Base-by-base conservation (phyloP, 1,140 invertebrate species). In the Caenorhabditis latens region DNA sequence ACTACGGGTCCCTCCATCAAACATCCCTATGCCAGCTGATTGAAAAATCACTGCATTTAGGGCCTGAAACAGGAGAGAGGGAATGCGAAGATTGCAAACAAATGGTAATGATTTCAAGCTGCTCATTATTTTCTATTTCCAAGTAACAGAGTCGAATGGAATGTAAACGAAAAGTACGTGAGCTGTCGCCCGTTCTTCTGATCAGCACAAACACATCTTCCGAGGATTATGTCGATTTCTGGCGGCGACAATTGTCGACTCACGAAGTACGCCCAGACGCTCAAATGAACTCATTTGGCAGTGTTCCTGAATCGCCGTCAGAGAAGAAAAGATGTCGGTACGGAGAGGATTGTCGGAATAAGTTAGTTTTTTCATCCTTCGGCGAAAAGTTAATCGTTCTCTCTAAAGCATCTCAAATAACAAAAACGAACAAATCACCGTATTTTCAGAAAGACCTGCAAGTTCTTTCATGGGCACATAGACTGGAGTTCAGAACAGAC, bases 41-140 rank as follows among this genome's bases (percentile, higher is more conserved):
- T 1, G 71, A 79, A 32, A 79, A 79, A 24, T 50, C 71, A 4
- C 19, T 79, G 13, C 71, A 79, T 50, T 8, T 79, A 4, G 71
- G 71, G 1, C 32, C n/a, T 13, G 46, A 79, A 19, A 21, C 43
- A 8, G 46, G 46, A 24, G 71, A 79, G 42, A 50, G 9, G 11
- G 46, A 79, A 42, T 79, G 71, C 13, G 71, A 79, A 50, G 71
- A 79, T 14, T 79, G 71, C 46, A 79, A 79, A 42, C 46, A 79
- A 13, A 79, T 32, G 71, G 71, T 79, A 63, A 24, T 21, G 7
- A 14, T 40, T 21, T 58, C 19, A 40, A 21, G 8, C n/a, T 9
- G 11, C 9, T 11, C 32, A 21, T 21, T 9, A 6, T 13, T 32
- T 32, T 32, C 21, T 9, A 32, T 40, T 4, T 9, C 13, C 13